Conservation (phyloP, 2,113 vertebrate genomes). For the Phalacrocorax brasilianus region DNA sequence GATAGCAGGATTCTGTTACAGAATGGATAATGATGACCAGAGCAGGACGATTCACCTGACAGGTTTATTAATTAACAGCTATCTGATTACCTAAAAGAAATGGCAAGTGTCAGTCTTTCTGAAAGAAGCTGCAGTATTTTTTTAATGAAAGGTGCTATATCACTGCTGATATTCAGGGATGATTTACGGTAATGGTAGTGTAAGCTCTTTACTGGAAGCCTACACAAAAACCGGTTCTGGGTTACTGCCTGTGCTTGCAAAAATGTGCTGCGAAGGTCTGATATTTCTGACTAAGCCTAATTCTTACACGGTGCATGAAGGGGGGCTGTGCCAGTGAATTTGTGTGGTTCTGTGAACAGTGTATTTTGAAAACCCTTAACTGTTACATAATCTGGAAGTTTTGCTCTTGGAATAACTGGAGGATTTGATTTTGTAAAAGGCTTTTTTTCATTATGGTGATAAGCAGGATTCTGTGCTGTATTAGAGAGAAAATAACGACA, state of each 20-base stretch:
- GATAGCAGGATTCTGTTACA: conserved; percentile 86
- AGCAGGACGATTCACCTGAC: conserved; percentile 87
- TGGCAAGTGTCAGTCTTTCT: conserved; percentile 47
- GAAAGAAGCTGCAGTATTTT: background rate
- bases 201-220: background rate
- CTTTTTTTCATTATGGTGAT: background rate
- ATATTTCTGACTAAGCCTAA: background rate
- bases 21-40: conserved; percentile 86
- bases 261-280: background rate
- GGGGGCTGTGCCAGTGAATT: background rate
- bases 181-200: background rate
- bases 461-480: background rate
- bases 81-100: conserved; percentile 85
- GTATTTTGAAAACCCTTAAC: background rate
- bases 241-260: background rate
- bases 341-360: background rate
- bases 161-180: background rate
- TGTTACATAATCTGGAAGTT: background rate
- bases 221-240: background rate
- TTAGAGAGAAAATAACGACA: background rate
- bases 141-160: conserved; percentile 16
- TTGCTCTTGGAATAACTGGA: background rate
- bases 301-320: background rate
- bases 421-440: background rate
- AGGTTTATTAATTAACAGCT: conserved; percentile 95